phyloP scores from a whole-genome alignment of 2,888 invertebrate genomes.

The Acleris literana region DNA sequence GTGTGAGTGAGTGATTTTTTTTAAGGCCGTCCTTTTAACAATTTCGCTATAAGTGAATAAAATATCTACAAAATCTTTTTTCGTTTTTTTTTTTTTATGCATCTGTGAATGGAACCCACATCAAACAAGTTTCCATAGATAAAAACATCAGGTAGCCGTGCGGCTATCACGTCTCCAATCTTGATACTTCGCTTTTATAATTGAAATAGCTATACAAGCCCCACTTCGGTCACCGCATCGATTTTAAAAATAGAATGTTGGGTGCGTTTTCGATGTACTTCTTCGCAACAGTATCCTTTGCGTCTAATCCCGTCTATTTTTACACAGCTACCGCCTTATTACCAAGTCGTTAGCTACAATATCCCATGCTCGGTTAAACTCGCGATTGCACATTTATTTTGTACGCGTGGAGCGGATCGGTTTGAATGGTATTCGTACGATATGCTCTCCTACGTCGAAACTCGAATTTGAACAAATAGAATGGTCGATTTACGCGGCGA shows the following conservation, averaged over 20 bases:
- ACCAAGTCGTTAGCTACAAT: conserved; percentile 50
- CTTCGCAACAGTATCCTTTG: conserved; percentile 37
- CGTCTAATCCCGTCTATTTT: conserved; percentile 8
- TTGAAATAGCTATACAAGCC: conserved; percentile 59
- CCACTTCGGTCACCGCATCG: conserved; percentile 80
- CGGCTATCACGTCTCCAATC: conserved; percentile 33
- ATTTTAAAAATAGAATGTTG: conserved; percentile 81
- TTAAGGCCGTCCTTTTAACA: too few species aligned
- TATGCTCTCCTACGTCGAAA: conserved; percentile 72
- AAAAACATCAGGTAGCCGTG: conserved; percentile 29
- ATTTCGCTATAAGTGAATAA: too few species aligned
- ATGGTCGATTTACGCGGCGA: conserved; percentile 66
- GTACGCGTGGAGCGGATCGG: conserved; percentile 52
- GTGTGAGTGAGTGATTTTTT: too few species aligned
- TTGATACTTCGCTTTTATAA: conserved; percentile 34
- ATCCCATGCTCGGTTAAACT: conserved; percentile 45
- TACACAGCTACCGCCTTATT: conserved; percentile 45
- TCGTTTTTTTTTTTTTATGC: too few species aligned
- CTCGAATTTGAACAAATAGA: conserved; percentile 71
- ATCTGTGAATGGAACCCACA: neutral
- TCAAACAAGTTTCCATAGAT: conserved; percentile 10
- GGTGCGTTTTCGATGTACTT: conserved; percentile 77
- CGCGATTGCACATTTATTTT: conserved; percentile 40
- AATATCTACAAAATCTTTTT: too few species aligned
- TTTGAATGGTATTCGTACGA: conserved; percentile 73